A percentile compares a stretch with the other conserved stretches of the same genome.
phyloP scores from a whole-genome alignment of 2,797 vertebrate genomes.

The Anguilla pacifica region DNA sequence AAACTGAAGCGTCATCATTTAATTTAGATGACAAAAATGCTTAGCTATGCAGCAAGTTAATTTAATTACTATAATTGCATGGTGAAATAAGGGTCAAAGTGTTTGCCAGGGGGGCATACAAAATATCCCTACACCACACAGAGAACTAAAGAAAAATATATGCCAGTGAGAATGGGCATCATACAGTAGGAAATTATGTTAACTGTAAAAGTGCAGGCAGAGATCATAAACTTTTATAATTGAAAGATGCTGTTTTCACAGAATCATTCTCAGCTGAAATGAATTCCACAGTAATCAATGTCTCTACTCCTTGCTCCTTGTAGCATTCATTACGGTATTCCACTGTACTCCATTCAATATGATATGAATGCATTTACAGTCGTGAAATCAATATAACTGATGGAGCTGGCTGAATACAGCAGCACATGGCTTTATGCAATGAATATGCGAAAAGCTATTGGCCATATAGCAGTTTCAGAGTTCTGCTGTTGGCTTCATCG shows the following conservation, averaged over 20 bases:
- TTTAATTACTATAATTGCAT: slow-evolving; percentile 17
- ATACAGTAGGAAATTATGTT: not conserved
- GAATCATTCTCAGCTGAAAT: not conserved
- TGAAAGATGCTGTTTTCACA: not conserved
- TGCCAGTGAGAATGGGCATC: not conserved
- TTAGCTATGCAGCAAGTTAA: not conserved
- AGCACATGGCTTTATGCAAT: slow-evolving; percentile 23
- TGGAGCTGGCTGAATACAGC: slow-evolving; percentile 11
- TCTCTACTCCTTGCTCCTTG: not conserved
- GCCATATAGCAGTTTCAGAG: not conserved
- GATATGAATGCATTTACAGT: slow-evolving; percentile 21
- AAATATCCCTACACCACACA: not conserved
- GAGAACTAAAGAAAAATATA: not conserved
- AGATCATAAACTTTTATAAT: not conserved
- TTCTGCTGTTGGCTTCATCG: not conserved
- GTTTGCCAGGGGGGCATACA: not conserved
- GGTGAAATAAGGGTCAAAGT: not conserved
- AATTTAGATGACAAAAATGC: slow-evolving; percentile 13
- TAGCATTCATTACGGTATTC: not conserved
- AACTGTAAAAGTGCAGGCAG: not conserved
- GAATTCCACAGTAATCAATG: not conserved
- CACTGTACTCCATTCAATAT: not conserved
- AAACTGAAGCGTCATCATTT: not conserved
- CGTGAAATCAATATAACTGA: slow-evolving; percentile 23
- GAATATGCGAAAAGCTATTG: not conserved